phyloP scores from a whole-genome alignment of 2,113 vertebrate species.

The Gymnobelideus leadbeateri region DNA sequence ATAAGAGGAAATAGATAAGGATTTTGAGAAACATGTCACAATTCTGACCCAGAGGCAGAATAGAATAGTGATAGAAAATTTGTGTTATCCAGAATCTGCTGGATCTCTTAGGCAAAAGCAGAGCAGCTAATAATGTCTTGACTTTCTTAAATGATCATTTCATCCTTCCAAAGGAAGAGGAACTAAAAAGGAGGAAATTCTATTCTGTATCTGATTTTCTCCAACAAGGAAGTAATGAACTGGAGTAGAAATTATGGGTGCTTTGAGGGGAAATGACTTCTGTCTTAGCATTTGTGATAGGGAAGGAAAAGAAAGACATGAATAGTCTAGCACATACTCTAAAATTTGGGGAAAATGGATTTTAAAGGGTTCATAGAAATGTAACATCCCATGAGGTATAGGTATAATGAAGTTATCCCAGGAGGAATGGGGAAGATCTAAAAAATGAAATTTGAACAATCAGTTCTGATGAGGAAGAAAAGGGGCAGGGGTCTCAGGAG shows the following conservation, averaged over 20 bases:
- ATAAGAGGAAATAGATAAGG: background rate
- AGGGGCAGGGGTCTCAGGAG: background rate
- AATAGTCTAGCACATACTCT: background rate
- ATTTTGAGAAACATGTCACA: background rate
- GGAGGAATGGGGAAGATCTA: background rate
- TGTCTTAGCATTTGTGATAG: background rate
- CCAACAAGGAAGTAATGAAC: background rate
- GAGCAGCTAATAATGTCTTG: background rate
- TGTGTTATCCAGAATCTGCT: background rate
- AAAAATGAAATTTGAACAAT: background rate
- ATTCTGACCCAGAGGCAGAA: background rate
- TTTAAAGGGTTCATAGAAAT: background rate
- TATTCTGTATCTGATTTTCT: background rate
- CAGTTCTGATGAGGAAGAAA: background rate
- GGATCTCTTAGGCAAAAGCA: background rate
- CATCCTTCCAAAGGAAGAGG: background rate
- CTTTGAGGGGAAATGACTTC: background rate
- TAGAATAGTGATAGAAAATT: background rate
- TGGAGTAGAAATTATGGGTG: background rate
- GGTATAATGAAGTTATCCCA: background rate
- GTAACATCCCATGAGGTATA: background rate
- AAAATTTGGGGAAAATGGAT: background rate
- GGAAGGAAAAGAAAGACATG: background rate
- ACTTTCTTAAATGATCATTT: background rate
- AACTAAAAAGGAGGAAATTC: background rate